Percentiles rank a stretch among this genome's conserved stretches.
phyloP scores from a whole-genome alignment of 2,113 vertebrate genomes.

The Bujurquina vittata region DNA sequence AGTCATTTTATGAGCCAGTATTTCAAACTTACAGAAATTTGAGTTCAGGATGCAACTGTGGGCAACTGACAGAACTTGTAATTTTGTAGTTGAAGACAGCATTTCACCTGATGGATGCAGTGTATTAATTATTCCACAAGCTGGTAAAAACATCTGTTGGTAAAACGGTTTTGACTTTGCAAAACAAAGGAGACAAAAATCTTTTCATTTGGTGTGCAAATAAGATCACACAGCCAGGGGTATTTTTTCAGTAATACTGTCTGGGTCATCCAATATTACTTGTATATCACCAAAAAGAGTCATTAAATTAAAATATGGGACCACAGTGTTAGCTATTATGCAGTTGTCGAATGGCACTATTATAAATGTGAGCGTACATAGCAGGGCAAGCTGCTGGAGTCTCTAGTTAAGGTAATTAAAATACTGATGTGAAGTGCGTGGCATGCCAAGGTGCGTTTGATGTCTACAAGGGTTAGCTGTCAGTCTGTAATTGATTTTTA shows the following conservation, averaged over 20 bases:
- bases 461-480: background rate
- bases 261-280: background rate
- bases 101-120: background rate
- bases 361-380: background rate
- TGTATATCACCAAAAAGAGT: background rate
- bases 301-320: background rate
- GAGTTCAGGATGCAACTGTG: background rate
- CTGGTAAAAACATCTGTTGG: background rate
- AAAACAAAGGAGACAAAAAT: background rate
- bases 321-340: background rate
- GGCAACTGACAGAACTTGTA: background rate
- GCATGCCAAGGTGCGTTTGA: background rate
- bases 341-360: rapidly evolving
- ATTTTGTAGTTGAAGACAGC: background rate
- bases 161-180: background rate
- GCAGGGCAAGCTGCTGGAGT: background rate
- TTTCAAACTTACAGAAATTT: background rate
- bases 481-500: background rate
- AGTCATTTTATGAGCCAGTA: background rate
- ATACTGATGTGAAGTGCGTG: rapidly evolving
- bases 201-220: background rate
- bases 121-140: background rate
- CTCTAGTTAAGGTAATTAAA: background rate
- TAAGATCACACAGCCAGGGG: background rate
- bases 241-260: background rate